Conservation (phyloP, 2,113 vertebrate species). For the Menidia beryllina region DNA sequence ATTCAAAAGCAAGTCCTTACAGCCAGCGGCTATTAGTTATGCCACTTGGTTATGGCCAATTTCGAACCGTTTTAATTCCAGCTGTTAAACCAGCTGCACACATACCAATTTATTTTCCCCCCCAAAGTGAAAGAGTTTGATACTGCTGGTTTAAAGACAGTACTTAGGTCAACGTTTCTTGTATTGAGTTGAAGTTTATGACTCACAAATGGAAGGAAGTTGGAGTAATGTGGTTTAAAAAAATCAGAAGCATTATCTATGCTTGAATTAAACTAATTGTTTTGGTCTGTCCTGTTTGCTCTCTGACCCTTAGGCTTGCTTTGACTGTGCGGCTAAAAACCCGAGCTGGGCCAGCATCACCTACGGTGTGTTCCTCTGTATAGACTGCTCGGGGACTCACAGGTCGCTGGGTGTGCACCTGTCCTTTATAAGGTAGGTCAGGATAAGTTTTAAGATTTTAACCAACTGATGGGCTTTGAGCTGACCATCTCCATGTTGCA, state of each 20-base stretch:
- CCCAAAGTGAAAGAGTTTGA: no score
- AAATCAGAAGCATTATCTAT: neutral
- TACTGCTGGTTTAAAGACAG: neutral
- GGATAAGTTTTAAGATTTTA: neutral
- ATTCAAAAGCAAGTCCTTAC: neutral
- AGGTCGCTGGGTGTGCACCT: conserved; percentile 95
- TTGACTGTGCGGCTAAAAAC: conserved; percentile 94
- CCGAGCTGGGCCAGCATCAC: conserved; percentile 98
- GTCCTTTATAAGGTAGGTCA: conserved; percentile 90
- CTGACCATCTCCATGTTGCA: no score
- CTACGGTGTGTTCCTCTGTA: conserved; percentile 95
- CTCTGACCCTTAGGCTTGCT: conserved; percentile 84
- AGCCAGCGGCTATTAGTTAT: neutral
- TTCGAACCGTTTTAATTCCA: conserved; percentile 19
- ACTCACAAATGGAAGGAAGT: no score
- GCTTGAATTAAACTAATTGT: neutral
- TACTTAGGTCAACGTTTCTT: conserved; percentile 16
- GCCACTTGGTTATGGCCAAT: neutral
- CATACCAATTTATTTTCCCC: neutral
- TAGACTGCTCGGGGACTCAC: conserved; percentile 95
- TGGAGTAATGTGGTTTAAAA: neutral
- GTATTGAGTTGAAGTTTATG: conserved; percentile 6
- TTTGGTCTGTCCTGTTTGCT: neutral
- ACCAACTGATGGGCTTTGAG: no score
- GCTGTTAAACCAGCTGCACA: conserved; percentile 40